Evolutionary conservation across 2,888 invertebrate species (phyloP), one percentile per base, ranked within the genome.

Genomic region (Trachelus stipa): DNA sequence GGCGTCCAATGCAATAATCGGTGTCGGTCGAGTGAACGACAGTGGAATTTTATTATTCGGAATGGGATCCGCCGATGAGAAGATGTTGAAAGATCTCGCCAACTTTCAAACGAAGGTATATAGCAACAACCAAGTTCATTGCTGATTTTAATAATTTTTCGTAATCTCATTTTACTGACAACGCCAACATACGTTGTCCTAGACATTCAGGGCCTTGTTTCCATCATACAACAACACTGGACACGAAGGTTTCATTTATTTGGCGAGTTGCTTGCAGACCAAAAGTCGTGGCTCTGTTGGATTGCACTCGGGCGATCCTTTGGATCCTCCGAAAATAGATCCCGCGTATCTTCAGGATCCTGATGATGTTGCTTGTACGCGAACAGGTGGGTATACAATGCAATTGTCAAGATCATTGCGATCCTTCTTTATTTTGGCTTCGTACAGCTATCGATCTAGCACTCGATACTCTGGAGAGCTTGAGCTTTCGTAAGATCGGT

Each of bases 301-400:
- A 1, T 88, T 97, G 1, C 90, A 89, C 23, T 93, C 94, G 68
- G 88, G 90, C 37, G 93, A 94, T 85, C 94, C 95, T 11, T 90
- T 92, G 0, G 92, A 93, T 12, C 93, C 94, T 33, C 96, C 96
- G 0, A 88, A 93, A 0, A 95, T 97, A 69, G 94, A 97, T 88
- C 96, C 96, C 0, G 95, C 95, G 81, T 97, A 97, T 88, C 91
- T 97, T 80, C 91, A 94, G 68, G 91, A 93, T 4, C 88, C 91
- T 1, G 90, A 92, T 73, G 97, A 97, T 87, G 90, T 96, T 9
- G 86, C 87, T 1, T 96, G 96, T 86, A 94, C 94, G 80, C 92
- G 94, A 30, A 91, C 92, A 89, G 95, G 94, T 94, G 86, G 82
- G 71, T 71, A 12, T 30, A 30, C 3, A 15, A 68, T 30, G 15